A percentile compares a stretch with the other conserved stretches of the same genome.
These are phyloP conservation scores for Pongo pygmaeus DNA, from an alignment of 2,113 vertebrate genomes.

Conservation along the genomic window DNA sequence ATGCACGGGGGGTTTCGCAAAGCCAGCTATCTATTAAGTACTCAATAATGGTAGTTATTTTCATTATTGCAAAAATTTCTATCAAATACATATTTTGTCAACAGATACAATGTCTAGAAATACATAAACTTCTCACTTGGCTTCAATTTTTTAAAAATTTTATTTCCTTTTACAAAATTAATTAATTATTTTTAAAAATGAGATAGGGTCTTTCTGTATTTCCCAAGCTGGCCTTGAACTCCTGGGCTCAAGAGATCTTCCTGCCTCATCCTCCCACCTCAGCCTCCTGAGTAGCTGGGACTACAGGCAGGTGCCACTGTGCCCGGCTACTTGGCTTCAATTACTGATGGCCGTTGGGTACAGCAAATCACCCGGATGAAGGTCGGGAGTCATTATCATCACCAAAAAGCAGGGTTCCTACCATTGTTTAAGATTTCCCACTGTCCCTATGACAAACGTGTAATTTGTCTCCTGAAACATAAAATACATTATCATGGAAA, in stretches of 20 bases:
- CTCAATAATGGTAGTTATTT: background rate
- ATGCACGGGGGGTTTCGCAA: background rate
- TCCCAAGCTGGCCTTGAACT: background rate
- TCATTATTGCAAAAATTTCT: constrained; percentile 32
- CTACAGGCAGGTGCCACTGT: background rate
- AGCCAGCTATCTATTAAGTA: background rate
- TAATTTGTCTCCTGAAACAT: constrained; percentile 24
- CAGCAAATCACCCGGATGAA: background rate
- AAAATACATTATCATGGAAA: constrained; percentile 23
- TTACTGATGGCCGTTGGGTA: background rate
- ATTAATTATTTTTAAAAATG: background rate
- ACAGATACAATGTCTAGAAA: background rate
- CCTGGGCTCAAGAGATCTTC: background rate
- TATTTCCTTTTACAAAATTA: background rate
- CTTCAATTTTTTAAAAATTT: background rate
- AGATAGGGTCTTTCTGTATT: background rate
- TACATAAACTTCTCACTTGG: background rate
- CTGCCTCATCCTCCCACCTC: background rate
- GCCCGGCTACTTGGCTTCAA: background rate
- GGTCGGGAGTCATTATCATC: background rate
- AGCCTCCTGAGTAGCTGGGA: background rate
- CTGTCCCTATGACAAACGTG: background rate
- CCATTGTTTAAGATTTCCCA: background rate
- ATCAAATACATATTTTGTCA: constrained; percentile 13
- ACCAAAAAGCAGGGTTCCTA: background rate